Percentiles rank a stretch among this genome's conserved stretches.
Conservation (phyloP, 2,888 invertebrate species). For the Athetis lepigone region DNA sequence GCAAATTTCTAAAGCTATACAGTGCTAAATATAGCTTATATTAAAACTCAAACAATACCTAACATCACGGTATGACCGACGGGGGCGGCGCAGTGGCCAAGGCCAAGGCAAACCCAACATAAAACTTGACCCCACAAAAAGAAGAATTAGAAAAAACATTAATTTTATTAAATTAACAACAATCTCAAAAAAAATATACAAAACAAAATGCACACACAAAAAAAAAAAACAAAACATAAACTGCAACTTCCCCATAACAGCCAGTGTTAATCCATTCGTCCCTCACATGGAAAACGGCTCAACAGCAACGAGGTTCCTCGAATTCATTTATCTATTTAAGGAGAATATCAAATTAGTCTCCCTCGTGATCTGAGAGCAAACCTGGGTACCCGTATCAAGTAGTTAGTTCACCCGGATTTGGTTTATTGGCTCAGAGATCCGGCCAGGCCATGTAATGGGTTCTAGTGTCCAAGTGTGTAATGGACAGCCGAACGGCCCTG, state of each 20-base stretch:
- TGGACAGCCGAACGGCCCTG: slow-evolving; percentile 39
- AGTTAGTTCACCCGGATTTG: slow-evolving; percentile 36
- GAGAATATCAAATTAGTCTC: slow-evolving; percentile 37
- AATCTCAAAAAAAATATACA: too few relatives aligned
- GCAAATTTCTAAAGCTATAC: too few relatives aligned
- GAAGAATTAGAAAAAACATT: too few relatives aligned
- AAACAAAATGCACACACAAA: not conserved
- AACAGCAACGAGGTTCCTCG: not conserved
- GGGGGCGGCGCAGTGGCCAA: too few relatives aligned
- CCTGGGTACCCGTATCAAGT: slow-evolving; percentile 38
- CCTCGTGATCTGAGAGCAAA: slow-evolving; percentile 43
- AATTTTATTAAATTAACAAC: too few relatives aligned
- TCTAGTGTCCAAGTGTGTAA: slow-evolving; percentile 30
- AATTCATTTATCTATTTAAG: slow-evolving; percentile 31
- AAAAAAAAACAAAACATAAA: not conserved
- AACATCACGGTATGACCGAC: too few relatives aligned
- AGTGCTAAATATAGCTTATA: too few relatives aligned
- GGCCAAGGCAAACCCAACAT: too few relatives aligned
- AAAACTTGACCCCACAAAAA: too few relatives aligned
- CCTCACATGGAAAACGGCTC: slow-evolving; percentile 23
- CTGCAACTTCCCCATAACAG: not conserved
- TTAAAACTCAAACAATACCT: too few relatives aligned
- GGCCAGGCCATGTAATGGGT: slow-evolving; percentile 19
- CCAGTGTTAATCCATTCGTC: slow-evolving; percentile 12
- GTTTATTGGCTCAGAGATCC: slow-evolving; percentile 49